phyloP scores from a whole-genome alignment of 2,113 vertebrate genomes.

The Lamprologus ornatipinnis region DNA sequence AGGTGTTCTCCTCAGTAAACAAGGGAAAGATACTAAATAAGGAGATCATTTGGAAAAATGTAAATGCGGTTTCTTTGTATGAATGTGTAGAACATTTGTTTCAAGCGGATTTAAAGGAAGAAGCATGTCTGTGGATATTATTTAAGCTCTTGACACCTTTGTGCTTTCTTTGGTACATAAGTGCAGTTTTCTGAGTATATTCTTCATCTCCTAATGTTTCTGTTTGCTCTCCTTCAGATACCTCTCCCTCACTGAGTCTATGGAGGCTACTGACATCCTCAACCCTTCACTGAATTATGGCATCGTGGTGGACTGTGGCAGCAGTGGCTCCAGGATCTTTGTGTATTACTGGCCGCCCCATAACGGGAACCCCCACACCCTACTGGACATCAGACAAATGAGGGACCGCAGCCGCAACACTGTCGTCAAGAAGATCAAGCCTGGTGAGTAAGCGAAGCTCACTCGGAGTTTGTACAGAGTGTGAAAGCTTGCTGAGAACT shows the following conservation, averaged over 20 bases:
- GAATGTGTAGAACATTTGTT: background rate
- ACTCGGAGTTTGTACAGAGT: background rate
- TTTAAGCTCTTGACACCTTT: background rate
- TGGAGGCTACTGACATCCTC: slow-evolving; percentile 84
- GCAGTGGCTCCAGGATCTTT: slow-evolving; percentile 89
- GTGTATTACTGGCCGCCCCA: slow-evolving; percentile 96
- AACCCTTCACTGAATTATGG: slow-evolving; percentile 88
- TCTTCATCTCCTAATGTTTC: background rate
- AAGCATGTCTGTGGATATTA: rapidly evolving
- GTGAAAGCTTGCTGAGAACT: background rate
- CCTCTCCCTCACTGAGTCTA: slow-evolving; percentile 79
- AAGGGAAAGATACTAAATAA: background rate
- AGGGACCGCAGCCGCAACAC: slow-evolving; percentile 82
- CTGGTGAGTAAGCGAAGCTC: slow-evolving; percentile 65
- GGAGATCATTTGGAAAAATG: background rate
- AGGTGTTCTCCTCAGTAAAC: background rate
- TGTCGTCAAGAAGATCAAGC: slow-evolving; percentile 97
- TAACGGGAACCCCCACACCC: slow-evolving; percentile 90
- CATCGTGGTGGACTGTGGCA: slow-evolving; percentile 91
- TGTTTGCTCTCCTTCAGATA: slow-evolving; percentile 62
- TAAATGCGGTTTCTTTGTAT: background rate
- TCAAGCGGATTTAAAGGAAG: background rate
- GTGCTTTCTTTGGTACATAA: background rate
- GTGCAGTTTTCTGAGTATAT: background rate
- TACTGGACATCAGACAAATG: slow-evolving; percentile 95